These are phyloP conservation scores for Porites rus DNA, from an alignment of 92 coral and sea anemone species.

Conservation along the genomic window DNA sequence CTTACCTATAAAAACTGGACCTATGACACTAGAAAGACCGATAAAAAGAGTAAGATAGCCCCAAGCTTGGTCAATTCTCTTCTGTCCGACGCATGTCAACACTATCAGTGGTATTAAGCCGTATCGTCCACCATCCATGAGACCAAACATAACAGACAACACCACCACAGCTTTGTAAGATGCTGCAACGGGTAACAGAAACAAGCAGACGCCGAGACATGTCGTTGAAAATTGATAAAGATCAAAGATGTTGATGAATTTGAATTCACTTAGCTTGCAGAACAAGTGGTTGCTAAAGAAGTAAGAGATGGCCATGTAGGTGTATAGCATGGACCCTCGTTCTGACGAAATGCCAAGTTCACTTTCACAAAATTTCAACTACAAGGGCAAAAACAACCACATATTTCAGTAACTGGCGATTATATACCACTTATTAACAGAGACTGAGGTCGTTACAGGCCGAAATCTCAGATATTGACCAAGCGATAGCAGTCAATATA, in stretches of 20 bases:
- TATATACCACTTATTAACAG: too few species aligned
- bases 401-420: too few species aligned
- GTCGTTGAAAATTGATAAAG: conserved; percentile 43
- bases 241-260: conserved; percentile 33
- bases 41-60: conserved; percentile 21
- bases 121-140: conserved; percentile 55
- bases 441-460: too few species aligned
- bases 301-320: conserved; percentile 47
- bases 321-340: conserved; percentile 35
- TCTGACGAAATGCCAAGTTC: conserved; percentile 39
- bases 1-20: conserved; percentile 45
- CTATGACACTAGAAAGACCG: conserved; percentile 8
- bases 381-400: neutral
- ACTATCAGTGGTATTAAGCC: conserved; percentile 51
- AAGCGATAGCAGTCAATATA: too few species aligned
- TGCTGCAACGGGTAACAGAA: conserved; percentile 31
- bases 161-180: conserved; percentile 31
- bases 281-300: conserved; percentile 56
- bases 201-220: conserved; percentile 29
- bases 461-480: too few species aligned
- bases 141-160: conserved; percentile 49
- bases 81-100: conserved; percentile 40
- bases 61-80: conserved; percentile 39
- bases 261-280: conserved; percentile 47
- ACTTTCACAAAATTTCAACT: conserved; percentile 50